Evolutionary conservation across 2,888 invertebrate genomes (phyloP).

Genomic region (Ceratothoa steindachneri): DNA sequence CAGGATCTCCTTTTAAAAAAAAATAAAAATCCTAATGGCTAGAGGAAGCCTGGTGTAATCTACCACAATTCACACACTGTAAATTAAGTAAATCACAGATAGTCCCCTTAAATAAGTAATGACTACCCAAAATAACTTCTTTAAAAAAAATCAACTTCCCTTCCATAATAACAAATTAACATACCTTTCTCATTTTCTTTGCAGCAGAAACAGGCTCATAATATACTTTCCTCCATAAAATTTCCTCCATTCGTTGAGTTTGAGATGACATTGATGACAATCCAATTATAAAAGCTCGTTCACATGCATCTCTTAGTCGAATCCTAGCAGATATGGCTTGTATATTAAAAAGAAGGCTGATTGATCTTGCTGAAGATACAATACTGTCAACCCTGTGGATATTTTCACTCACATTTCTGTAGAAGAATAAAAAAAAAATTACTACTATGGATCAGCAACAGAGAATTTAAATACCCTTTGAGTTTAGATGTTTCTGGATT

Average conservation of each 20-base stretch:
- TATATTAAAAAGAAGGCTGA: slow-evolving; percentile 27
- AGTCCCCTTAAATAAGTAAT: no score
- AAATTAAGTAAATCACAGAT: no score
- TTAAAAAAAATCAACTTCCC: no score
- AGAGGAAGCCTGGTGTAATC: no score
- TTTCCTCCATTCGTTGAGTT: slow-evolving; percentile 36
- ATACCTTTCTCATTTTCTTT: slow-evolving; percentile 41
- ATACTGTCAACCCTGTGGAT: slow-evolving; percentile 32
- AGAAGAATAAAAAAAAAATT: no score
- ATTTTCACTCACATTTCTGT: slow-evolving; percentile 40
- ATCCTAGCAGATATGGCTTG: slow-evolving; percentile 31
- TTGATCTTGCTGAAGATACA: slow-evolving; percentile 28
- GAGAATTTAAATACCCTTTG: no score
- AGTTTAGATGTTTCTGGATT: no score
- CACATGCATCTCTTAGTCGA: slow-evolving; percentile 37
- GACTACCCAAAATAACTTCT: background rate
- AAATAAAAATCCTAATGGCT: no score
- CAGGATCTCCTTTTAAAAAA: no score
- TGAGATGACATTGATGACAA: slow-evolving; percentile 19
- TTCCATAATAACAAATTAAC: background rate
- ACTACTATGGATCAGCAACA: no score
- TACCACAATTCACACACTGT: no score
- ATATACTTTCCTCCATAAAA: slow-evolving; percentile 41
- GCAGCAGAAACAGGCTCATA: slow-evolving; percentile 35
- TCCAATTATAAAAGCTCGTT: slow-evolving; percentile 22